phyloP scores from a whole-genome alignment of 2,797 vertebrate genomes.

The Betta splendens region DNA sequence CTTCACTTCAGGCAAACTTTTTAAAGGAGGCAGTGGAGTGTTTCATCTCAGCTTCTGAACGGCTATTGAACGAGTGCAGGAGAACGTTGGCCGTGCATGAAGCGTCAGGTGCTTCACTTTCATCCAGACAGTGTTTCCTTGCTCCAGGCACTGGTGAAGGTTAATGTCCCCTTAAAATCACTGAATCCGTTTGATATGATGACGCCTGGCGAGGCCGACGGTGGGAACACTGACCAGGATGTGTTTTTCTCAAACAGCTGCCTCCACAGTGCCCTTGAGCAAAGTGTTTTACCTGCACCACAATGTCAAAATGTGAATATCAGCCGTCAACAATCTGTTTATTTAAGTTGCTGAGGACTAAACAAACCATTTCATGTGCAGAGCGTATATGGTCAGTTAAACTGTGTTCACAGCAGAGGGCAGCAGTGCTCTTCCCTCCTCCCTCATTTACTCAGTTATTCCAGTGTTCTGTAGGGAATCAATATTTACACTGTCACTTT shows the following conservation, averaged over 20 bases:
- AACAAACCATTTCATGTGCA: constrained; percentile 51
- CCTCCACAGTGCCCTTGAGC: constrained; percentile 1
- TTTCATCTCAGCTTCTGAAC: constrained; percentile 1
- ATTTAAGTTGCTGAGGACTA: constrained; percentile 24
- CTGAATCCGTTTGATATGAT: constrained; percentile 37
- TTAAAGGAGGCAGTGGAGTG: neutral
- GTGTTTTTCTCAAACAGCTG: neutral
- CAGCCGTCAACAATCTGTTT: neutral
- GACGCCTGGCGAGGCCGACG: constrained; percentile 7
- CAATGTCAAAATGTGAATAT: neutral
- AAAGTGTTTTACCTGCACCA: neutral
- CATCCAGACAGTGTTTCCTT: constrained; percentile 26
- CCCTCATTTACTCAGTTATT: neutral
- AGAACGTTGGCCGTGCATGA: constrained; percentile 18
- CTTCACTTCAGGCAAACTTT: constrained; percentile 20
- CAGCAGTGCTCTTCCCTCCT: constrained; percentile 39
- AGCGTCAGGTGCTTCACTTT: constrained; percentile 22
- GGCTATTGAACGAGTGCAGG: too few relatives aligned
- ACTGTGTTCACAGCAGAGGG: constrained; percentile 60
- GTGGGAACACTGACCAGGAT: neutral
- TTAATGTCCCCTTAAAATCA: constrained; percentile 32
- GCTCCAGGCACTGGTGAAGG: constrained; percentile 33
- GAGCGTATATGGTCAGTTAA: too few relatives aligned
- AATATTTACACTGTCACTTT: too few relatives aligned
- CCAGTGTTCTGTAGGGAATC: neutral